These are phyloP conservation scores for Palythoa grandis DNA, from an alignment of 92 coral and sea anemone genomes.

Conservation along the genomic window DNA sequence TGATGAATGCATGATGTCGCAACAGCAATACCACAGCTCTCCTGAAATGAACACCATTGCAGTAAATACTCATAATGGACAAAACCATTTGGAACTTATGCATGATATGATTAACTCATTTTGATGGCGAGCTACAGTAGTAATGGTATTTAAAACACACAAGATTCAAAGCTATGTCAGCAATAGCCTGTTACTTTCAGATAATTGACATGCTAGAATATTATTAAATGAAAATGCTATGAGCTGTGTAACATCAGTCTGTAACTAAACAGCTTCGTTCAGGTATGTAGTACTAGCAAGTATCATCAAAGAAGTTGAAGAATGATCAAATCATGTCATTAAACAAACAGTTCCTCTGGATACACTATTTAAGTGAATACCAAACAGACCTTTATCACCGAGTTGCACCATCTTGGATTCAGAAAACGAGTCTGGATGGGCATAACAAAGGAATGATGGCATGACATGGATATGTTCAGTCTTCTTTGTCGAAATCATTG, in stretches of 20 bases:
- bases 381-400: no score
- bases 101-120: slow-evolving; percentile 99
- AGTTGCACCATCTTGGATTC: no score
- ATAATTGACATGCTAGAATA: not conserved
- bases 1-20: slow-evolving; percentile 88
- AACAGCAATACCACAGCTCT: slow-evolving; percentile 82
- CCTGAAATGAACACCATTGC: slow-evolving; percentile 87
- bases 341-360: no score
- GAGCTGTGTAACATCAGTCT: not conserved
- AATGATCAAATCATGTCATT: no score
- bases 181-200: not conserved
- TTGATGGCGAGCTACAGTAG: slow-evolving; percentile 44
- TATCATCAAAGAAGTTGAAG: no score
- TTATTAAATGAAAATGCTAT: not conserved
- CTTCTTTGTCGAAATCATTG: no score
- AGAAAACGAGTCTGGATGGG: no score
- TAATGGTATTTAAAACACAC: slow-evolving; percentile 4
- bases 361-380: no score
- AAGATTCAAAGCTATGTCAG: not conserved
- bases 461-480: no score
- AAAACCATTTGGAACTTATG: slow-evolving; percentile 99
- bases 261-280: not conserved
- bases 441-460: no score
- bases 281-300: no score
- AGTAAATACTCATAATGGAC: slow-evolving; percentile 90